phyloP scores from a whole-genome alignment of 2,113 vertebrate species.

The Pollimyrus isidori region DNA sequence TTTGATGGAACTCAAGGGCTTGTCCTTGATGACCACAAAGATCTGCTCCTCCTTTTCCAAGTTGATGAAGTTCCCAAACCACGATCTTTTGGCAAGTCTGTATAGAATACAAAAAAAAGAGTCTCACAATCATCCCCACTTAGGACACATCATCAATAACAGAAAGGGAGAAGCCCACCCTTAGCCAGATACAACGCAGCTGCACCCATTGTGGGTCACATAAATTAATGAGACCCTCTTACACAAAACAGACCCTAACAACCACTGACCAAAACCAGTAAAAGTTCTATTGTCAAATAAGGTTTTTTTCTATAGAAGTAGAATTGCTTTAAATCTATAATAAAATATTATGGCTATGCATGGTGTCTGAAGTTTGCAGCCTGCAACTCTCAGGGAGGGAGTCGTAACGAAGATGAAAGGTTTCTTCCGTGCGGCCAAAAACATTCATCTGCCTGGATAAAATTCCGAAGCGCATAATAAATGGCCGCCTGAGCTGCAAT shows the following conservation, averaged over 20 bases:
- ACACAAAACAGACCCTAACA: too few relatives aligned
- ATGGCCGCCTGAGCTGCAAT: not conserved
- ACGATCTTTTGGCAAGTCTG: conserved; percentile 97
- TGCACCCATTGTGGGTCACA: not conserved
- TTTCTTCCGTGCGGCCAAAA: not conserved
- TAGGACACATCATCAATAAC: not conserved
- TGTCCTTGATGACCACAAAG: conserved; percentile 94
- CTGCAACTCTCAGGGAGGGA: not conserved
- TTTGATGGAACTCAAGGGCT: conserved; percentile 95
- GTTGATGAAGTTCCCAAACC: conserved; percentile 97
- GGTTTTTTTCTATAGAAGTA: not conserved
- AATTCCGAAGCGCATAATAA: not conserved
- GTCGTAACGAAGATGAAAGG: not conserved
- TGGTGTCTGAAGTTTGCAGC: not conserved
- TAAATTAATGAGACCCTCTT: not conserved
- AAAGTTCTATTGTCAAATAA: not conserved
- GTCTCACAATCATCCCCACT: not conserved
- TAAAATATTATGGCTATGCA: not conserved
- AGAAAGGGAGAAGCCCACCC: not conserved
- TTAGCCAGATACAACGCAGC: not conserved
- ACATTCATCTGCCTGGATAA: conserved; percentile 5
- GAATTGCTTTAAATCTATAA: not conserved
- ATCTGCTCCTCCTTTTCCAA: conserved; percentile 98
- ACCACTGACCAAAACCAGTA: not conserved
- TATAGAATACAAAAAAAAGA: conserved; percentile 11